These are phyloP conservation scores for Chauna torquata DNA, from an alignment of 2,113 vertebrate species.

Conservation along the genomic window DNA sequence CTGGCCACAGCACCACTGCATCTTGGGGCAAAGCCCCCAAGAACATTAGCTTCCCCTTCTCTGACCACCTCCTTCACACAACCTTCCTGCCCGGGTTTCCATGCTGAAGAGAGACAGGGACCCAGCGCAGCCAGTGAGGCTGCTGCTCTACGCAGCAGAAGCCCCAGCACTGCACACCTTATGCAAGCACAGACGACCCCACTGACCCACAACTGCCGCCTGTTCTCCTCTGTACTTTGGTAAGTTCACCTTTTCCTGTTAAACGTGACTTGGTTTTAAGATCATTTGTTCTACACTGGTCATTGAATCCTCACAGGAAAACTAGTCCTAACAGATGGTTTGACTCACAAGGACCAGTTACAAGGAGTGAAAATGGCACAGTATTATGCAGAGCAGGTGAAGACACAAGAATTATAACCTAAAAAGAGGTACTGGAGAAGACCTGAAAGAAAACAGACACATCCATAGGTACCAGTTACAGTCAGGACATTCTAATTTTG, in stretches of 20 bases:
- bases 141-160: background rate
- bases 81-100: background rate
- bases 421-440: background rate
- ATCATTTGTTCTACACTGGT: background rate
- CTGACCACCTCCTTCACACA: background rate
- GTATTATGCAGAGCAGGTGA: background rate
- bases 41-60: background rate
- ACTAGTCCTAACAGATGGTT: background rate
- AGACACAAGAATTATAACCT: background rate
- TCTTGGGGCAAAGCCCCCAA: background rate
- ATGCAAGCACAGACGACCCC: background rate
- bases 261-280: background rate
- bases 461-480: background rate
- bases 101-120: background rate
- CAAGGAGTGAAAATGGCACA: background rate
- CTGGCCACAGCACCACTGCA: background rate
- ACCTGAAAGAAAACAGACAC: background rate
- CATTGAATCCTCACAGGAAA: background rate
- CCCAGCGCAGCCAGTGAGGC: background rate
- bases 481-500: background rate
- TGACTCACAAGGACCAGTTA: background rate
- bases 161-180: background rate
- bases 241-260: background rate
- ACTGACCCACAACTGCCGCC: background rate
- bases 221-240: background rate